A percentile compares a stretch with the other conserved stretches of the same genome.
These are phyloP conservation scores for Paralichthys olivaceus DNA, from an alignment of 2,113 vertebrate genomes.

Conservation along the genomic window DNA sequence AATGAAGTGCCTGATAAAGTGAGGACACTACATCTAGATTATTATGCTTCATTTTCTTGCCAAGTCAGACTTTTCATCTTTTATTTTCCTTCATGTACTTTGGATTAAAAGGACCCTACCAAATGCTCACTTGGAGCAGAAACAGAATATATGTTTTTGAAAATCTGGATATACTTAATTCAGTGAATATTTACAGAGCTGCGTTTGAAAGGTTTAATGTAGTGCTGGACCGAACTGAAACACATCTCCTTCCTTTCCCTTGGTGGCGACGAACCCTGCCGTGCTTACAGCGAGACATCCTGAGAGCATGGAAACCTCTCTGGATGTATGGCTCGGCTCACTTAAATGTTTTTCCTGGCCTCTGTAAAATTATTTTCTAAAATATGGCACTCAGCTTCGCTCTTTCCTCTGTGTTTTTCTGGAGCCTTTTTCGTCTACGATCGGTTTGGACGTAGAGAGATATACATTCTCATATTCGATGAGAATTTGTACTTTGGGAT, in stretches of 20 bases:
- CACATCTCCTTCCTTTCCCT: slow-evolving; percentile 46
- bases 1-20: slow-evolving; percentile 19
- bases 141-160: slow-evolving; percentile 40
- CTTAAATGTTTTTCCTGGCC: slow-evolving; percentile 63
- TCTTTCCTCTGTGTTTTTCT: slow-evolving; percentile 34
- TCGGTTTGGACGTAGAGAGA: slow-evolving; percentile 33
- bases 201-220: slow-evolving; percentile 38
- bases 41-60: slow-evolving; percentile 27
- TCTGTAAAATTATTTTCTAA: slow-evolving; percentile 39
- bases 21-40: slow-evolving; percentile 7
- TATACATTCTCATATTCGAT: slow-evolving; percentile 25
- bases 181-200: slow-evolving; percentile 46
- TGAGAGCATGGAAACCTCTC: slow-evolving; percentile 67
- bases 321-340: slow-evolving; percentile 59
- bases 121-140: slow-evolving; percentile 27
- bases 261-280: slow-evolving; percentile 36
- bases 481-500: slow-evolving; percentile 49
- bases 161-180: slow-evolving; percentile 32
- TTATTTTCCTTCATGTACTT: slow-evolving; percentile 17
- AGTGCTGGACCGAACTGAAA: slow-evolving; percentile 43
- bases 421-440: background rate
- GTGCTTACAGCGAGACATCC: slow-evolving; percentile 50
- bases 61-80: slow-evolving; percentile 13
- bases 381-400: slow-evolving; percentile 48
- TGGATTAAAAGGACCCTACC: slow-evolving; percentile 13